Evolutionary conservation across 2,113 vertebrate genomes (phyloP).

Genomic region (Xiphophorus maculatus): DNA sequence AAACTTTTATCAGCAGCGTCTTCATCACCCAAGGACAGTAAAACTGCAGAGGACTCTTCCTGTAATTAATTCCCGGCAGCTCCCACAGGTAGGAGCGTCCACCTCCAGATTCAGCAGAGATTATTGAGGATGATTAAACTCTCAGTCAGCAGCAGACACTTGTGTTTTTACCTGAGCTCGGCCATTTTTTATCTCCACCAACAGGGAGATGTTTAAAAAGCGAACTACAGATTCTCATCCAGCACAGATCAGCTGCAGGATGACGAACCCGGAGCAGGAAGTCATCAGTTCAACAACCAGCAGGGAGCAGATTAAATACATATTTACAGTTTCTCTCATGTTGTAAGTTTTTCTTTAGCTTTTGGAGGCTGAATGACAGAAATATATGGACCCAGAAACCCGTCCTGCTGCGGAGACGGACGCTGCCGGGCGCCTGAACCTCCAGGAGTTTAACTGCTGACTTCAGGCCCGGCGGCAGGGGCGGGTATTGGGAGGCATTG

Average conservation of each 20-base stretch:
- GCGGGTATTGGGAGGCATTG: too few relatives aligned
- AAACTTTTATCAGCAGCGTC: conserved; percentile 15
- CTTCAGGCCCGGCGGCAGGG: too few relatives aligned
- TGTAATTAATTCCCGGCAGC: conserved; percentile 27
- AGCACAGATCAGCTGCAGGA: neutral
- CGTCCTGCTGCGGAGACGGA: too few relatives aligned
- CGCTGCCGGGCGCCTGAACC: too few relatives aligned
- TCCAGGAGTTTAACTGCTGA: too few relatives aligned
- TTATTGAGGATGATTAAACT: conserved; percentile 38
- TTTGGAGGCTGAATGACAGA: neutral
- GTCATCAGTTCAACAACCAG: neutral
- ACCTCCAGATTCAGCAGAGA: conserved; percentile 47
- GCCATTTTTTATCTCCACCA: conserved; percentile 53
- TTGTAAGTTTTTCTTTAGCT: too few relatives aligned
- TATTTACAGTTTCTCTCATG: too few relatives aligned
- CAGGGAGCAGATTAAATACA: neutral
- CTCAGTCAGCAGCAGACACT: conserved; percentile 28
- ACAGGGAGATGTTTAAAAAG: neutral
- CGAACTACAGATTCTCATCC: neutral
- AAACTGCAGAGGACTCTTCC: conserved; percentile 54
- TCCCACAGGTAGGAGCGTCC: conserved; percentile 33
- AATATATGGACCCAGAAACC: neutral
- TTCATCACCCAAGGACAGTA: conserved; percentile 43
- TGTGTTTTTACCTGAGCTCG: conserved; percentile 53
- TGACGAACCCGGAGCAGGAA: neutral